phyloP scores from a whole-genome alignment of 2,888 invertebrate genomes.

The Taenaris catops region DNA sequence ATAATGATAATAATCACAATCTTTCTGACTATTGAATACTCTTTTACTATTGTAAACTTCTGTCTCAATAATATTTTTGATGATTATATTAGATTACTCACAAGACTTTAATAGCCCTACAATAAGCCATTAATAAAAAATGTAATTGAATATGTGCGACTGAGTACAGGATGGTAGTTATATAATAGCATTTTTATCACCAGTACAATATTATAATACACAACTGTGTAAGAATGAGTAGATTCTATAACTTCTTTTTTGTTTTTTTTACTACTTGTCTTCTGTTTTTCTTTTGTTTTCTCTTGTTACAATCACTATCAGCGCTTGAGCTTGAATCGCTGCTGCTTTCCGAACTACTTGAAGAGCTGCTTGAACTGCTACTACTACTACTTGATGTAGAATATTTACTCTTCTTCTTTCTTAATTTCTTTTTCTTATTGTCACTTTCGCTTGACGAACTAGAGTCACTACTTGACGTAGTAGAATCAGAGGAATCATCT shows the following conservation, averaged over 20 bases:
- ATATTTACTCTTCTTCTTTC: constrained; percentile 44
- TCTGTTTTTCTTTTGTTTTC: constrained; percentile 34
- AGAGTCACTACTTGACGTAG: constrained; percentile 52
- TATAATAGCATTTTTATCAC: constrained; percentile 6
- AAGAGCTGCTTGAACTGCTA: constrained; percentile 44
- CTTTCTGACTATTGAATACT: too few species aligned
- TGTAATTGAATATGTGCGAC: too few species aligned
- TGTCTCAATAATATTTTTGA: too few species aligned
- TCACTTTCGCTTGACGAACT: constrained; percentile 57
- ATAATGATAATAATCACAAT: too few species aligned
- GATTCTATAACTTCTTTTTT: constrained; percentile 28
- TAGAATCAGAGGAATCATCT: constrained; percentile 50
- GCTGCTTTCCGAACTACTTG: constrained; percentile 49
- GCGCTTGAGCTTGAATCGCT: constrained; percentile 54
- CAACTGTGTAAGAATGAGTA: constrained; percentile 5
- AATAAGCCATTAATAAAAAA: too few species aligned
- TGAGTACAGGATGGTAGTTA: too few species aligned
- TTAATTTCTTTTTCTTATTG: constrained; percentile 42
- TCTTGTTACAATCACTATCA: constrained; percentile 44
- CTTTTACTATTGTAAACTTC: too few species aligned
- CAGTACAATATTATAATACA: constrained; percentile 13
- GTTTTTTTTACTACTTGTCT: constrained; percentile 39
- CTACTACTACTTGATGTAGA: constrained; percentile 54
- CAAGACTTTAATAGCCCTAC: too few species aligned
- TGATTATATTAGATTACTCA: too few species aligned